These are phyloP conservation scores for Octomys mimax DNA, from an alignment of 2,797 vertebrate species.

Conservation along the genomic window DNA sequence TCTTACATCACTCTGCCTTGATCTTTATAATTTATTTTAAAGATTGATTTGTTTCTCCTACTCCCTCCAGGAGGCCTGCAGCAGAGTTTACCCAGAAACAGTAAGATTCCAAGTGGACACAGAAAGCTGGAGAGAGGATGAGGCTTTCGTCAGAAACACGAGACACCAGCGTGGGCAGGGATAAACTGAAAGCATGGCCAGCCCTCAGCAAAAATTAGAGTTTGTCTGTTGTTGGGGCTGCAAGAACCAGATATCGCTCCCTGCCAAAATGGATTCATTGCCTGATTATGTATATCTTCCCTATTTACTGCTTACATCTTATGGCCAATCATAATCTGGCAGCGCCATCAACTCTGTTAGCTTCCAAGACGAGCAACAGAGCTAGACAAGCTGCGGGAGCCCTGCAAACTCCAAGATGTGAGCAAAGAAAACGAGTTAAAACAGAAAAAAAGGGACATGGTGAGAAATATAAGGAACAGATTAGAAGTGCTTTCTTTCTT, in stretches of 20 bases:
- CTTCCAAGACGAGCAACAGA: neutral
- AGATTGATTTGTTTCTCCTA: neutral
- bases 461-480: neutral
- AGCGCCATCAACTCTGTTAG: neutral
- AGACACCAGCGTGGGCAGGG: too few species aligned
- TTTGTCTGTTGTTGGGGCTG: neutral
- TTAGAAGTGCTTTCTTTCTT: neutral
- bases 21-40: constrained; percentile 47
- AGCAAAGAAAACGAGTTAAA: neutral
- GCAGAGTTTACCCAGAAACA: neutral
- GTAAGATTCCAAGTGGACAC: neutral
- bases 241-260: neutral
- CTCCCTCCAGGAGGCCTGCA: neutral
- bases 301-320: neutral
- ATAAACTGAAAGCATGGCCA: fast-evolving
- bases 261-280: neutral
- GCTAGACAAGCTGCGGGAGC: neutral
- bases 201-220: neutral
- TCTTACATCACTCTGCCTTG: constrained; percentile 28
- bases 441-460: neutral
- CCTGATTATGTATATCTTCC: neutral
- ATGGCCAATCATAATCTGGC: neutral
- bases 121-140: neutral
- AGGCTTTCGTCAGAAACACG: neutral
- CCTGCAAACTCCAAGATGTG: neutral